A percentile compares a stretch with the other conserved stretches of the same genome.
Conservation (phyloP, 2,797 vertebrate genomes). For the Mormyrops attenuatus region DNA sequence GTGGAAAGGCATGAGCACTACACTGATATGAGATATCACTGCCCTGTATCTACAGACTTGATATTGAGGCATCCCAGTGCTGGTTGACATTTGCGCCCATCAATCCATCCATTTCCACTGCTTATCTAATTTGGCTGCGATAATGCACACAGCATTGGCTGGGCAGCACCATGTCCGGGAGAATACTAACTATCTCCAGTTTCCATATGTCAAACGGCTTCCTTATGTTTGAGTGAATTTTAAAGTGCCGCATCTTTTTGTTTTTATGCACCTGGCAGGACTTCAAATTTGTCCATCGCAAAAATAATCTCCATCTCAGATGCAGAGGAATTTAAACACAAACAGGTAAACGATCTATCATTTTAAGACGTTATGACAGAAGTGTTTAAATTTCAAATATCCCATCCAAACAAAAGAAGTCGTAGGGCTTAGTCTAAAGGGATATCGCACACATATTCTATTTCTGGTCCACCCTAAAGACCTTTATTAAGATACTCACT, state of each 20-base stretch:
- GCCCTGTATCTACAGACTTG: neutral
- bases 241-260: neutral
- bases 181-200: neutral
- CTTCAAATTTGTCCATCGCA: neutral
- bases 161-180: neutral
- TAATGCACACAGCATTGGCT: neutral
- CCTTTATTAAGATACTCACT: constrained; percentile 70
- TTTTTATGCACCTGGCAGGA: neutral
- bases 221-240: neutral
- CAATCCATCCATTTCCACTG: neutral
- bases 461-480: neutral
- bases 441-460: neutral
- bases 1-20: neutral
- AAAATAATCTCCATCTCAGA: neutral
- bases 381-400: neutral
- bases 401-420: neutral
- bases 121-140: neutral
- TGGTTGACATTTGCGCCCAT: neutral
- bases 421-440: neutral
- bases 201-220: neutral
- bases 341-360: neutral
- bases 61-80: neutral
- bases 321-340: neutral
- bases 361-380: neutral
- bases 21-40: neutral